Evolutionary conservation across 2,888 invertebrate species (phyloP).

Genomic region (Acronicta aceris): DNA sequence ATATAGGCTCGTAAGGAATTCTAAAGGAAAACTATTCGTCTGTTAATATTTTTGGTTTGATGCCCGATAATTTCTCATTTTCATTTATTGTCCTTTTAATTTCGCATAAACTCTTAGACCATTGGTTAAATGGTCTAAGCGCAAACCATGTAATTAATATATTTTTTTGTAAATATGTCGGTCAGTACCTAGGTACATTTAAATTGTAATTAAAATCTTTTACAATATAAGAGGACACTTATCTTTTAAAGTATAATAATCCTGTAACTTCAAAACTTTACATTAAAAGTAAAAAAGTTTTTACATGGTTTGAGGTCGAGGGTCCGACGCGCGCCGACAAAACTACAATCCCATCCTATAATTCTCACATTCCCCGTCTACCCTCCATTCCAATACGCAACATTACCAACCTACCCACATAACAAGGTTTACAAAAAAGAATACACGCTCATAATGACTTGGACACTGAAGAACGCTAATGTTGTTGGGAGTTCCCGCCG

Average conservation of each 20-base stretch:
- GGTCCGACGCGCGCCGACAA: background rate
- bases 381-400: background rate
- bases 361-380: background rate
- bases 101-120: conserved; percentile 2
- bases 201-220: too few species aligned
- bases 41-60: conserved; percentile 25
- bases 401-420: background rate
- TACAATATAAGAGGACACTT: too few species aligned
- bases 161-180: background rate
- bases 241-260: too few species aligned
- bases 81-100: conserved; percentile 6
- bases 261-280: too few species aligned
- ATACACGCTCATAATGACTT: conserved; percentile 42
- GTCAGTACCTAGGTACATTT: too few species aligned
- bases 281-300: too few species aligned
- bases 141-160: conserved; percentile 27
- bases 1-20: background rate
- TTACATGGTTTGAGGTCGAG: conserved; percentile 40
- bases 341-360: background rate
- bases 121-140: too few species aligned
- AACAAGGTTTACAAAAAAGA: conserved; percentile 56
- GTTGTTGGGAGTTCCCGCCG: conserved; percentile 73
- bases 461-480: conserved; percentile 72
- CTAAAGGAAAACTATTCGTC: conserved; percentile 1
- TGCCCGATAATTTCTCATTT: conserved; percentile 20